These are phyloP conservation scores for Eumeta japonica DNA, from an alignment of 1,140 invertebrate genomes.

Conservation along the genomic window DNA sequence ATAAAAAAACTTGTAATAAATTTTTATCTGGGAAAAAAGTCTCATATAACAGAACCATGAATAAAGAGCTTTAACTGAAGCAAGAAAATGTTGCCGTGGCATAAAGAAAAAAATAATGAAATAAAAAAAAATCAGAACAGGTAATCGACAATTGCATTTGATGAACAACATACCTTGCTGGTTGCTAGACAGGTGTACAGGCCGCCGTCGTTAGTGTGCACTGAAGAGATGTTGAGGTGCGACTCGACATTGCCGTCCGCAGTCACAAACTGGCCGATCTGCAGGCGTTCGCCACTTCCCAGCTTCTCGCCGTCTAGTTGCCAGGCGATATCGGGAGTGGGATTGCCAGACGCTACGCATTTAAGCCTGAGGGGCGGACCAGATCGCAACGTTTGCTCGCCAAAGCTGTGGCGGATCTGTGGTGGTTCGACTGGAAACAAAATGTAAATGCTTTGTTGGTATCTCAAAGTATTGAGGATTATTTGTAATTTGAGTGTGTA, in stretches of 20 bases:
- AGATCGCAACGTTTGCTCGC: constrained; percentile 83
- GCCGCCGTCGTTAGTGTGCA: constrained; percentile 91
- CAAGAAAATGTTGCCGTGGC: no score
- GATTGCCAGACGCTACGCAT: constrained; percentile 80
- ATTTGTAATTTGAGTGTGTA: not conserved
- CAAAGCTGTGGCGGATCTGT: constrained; percentile 82
- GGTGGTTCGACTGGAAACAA: constrained; percentile 75
- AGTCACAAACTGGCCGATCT: constrained; percentile 85
- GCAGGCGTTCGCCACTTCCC: constrained; percentile 71
- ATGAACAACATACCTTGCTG: constrained; percentile 67
- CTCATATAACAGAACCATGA: no score
- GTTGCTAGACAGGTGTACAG: constrained; percentile 88
- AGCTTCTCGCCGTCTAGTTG: constrained; percentile 85
- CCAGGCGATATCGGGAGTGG: constrained; percentile 93
- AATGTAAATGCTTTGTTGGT: constrained; percentile 3
- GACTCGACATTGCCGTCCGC: constrained; percentile 90
- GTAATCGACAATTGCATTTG: not conserved
- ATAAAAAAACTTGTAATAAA: no score
- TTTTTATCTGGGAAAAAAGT: no score
- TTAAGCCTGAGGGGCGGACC: constrained; percentile 78
- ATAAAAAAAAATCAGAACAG: not conserved
- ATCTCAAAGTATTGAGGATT: not conserved
- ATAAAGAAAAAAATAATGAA: no score
- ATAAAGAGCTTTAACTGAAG: no score
- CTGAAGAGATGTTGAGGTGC: constrained; percentile 88